Evolutionary conservation across 2,113 vertebrate genomes (phyloP), one percentile per base, ranked within the genome.

Genomic region (Galbula dea): DNA sequence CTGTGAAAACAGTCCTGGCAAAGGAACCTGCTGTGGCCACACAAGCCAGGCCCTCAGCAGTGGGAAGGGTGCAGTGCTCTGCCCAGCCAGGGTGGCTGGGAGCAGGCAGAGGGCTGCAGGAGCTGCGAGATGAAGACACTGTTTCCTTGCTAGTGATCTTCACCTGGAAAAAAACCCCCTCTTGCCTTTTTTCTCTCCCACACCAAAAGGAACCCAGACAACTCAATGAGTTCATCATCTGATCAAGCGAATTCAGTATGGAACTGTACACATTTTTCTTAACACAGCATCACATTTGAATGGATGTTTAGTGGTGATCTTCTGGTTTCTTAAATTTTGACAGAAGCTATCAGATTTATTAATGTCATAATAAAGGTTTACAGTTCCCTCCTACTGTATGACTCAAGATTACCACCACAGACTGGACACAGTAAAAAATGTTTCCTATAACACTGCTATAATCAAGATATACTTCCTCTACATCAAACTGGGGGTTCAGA

Each of bases 291-390:
- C 2, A 1, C 41, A 46, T 91, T 55, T 58, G 30, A 74, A 62
- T 59, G 43, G 39, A 39, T 82, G 24, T 77, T 66, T 16, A 52
- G 59, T 34, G 19, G 39, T 36, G 36, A 91, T 87, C 76, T 92
- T 92, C 62, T 83, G 37, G n/a, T 85, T 93, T 84, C 73, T 78
- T 83, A 71, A 52, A 19, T 17, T 63, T 54, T 89, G 62, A 83
- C 75, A 88, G 63, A 76, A 93, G 89, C 34, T 59, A 7, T 17
- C 49, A 0, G 10, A 23, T 63, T 93, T 90, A 59, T 77, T 92
- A 66, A 90, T 66, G 55, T 36, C 43, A 51, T n/a, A 83, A 51
- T 93, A 88, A 91, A 95, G 26, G 79, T 82, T 92, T 94, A 66
- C 15, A 29, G 62, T 86, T 93, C 63, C n/a, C 18, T 82, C 59